Evolutionary conservation across 2,797 vertebrate species (phyloP), one percentile per base, ranked within the genome.

Genomic region (Melanotaenia parkinsoni): DNA sequence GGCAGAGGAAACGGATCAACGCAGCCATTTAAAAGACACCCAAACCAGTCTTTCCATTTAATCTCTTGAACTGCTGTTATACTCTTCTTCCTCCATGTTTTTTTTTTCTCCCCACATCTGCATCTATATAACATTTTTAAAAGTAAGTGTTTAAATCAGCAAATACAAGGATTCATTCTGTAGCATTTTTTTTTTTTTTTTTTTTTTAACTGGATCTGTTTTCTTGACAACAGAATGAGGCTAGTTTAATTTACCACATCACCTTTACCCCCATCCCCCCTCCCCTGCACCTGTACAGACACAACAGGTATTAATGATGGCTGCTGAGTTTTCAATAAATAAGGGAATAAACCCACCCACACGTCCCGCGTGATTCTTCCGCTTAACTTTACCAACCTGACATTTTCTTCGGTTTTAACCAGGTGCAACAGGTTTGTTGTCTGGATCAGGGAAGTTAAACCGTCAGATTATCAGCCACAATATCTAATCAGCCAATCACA

Each of bases 311-410:
- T 86, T 89, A 83, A 82, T 87, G 83, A 85, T 87, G 83, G 84
- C 85, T 86, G 89, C 93, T 92, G 93, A 89, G 82, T 94, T 95
- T 94, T 93, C 91, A 95, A 93, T 93, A 94, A 94, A 93, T 85
- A 90, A 82, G 83, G 86, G 83, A 90, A 87, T 77, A 53, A 87
- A 81, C 58, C 30, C 7, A 2, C 14, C 2, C 37, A 0, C 18
- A 24, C n/a, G 53, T 24, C 62, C 16, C 14, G 67, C 37, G 64
- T 87, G 22, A 3, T 86, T 77, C 33, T 70, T 80, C 1, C 2
- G 8, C 28, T 45, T 7, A 22, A 9, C 35, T 20, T 4, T 24
- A 50, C 3, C 6, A 47, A 28, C 11, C 2, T 12, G 12, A 20
- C 6, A 9, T 24, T 53, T 22, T 53, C n/a, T 51, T 51, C 10